Evolutionary conservation across 2,113 vertebrate genomes (phyloP), one percentile per base, ranked within the genome.

Genomic region (Myocastor coypus): DNA sequence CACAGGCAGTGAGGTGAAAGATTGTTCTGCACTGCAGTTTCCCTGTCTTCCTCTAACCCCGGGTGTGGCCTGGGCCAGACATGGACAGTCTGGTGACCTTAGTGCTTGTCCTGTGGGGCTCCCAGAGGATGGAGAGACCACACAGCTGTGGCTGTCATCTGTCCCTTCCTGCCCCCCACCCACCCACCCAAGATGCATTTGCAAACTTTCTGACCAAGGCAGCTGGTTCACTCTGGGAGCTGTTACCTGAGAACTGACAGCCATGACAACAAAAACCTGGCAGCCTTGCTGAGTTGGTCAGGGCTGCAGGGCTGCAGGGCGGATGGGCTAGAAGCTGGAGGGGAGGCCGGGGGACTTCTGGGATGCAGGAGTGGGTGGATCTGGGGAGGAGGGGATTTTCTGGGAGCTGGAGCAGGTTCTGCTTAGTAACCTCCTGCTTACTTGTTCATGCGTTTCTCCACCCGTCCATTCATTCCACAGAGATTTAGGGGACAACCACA

Each of bases 221-320:
- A 94, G 83, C 89, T 94, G 80, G 66, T 68, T 93, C 92, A 81
- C 93, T 68, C 28, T 7, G 13, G 94, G 90, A 28, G 77, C 77
- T 37, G 28, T 87, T 84, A 92, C 92, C 87, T 95, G 87, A 63
- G 66, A 66, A 55, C 82, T 94, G 97, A 34, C 64, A 93, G 94
- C 87, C 37, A 69, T 17, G 73, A 91, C 89, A 94, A 26, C 83
- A 83, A 87, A 80, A 71, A 59, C 83, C 37, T 3, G 9, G 10
- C 34, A 55, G 52, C 66, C 57, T 66, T 30, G 40, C 69, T 75
- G 66, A 52, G 57, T 52, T 50, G 34, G 61, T 30, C 5, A 40
- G 40, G 55, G 61, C 59, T 61, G 59, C 6, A 40, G 40, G 55
- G n/a, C 28, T 42, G 55, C 32, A 5, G 57, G 55, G 30, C 1